phyloP scores from a whole-genome alignment of 1,140 invertebrate genomes.

The Zaprionus inermis region DNA sequence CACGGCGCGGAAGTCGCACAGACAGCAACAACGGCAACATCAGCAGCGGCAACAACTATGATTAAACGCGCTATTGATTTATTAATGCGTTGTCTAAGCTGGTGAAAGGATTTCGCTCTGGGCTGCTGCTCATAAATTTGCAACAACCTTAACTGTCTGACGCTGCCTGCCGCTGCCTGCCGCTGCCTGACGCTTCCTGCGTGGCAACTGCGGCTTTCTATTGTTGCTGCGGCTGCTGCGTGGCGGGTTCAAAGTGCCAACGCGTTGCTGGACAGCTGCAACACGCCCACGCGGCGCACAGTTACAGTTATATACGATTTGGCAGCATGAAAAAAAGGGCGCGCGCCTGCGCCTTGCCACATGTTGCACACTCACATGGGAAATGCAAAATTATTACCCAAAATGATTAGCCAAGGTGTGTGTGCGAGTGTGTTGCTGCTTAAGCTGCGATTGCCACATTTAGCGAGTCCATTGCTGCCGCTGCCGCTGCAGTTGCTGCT shows the following conservation, averaged over 20 bases:
- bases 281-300: slow-evolving; percentile 32
- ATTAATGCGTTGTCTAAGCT: slow-evolving; percentile 71
- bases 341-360: slow-evolving; percentile 39
- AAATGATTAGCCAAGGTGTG: slow-evolving; percentile 59
- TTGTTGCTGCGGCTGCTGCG: slow-evolving; percentile 28
- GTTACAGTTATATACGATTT: slow-evolving; percentile 36
- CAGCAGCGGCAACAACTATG: slow-evolving; percentile 36
- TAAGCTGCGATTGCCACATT: slow-evolving; percentile 45
- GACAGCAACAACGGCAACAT: slow-evolving; percentile 7
- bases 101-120: slow-evolving; percentile 79
- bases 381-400: slow-evolving; percentile 68
- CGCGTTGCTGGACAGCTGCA: slow-evolving; percentile 55
- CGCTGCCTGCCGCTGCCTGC: slow-evolving; percentile 36
- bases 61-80: slow-evolving; percentile 78
- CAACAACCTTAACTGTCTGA: slow-evolving; percentile 61
- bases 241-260: slow-evolving; percentile 43
- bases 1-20: slow-evolving; percentile 57
- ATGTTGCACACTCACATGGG: slow-evolving; percentile 26
- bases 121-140: slow-evolving; percentile 69
- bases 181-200: slow-evolving; percentile 20
- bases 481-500: slow-evolving; percentile 32
- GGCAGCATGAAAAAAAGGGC: slow-evolving; percentile 53
- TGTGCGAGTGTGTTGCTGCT: slow-evolving; percentile 37
- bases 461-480: slow-evolving; percentile 23
- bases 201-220: slow-evolving; percentile 11